A percentile compares a stretch with the other conserved stretches of the same genome.
These are phyloP conservation scores for Tolmerus cingulatus DNA, from an alignment of 2,888 invertebrate genomes.

Conservation along the genomic window DNA sequence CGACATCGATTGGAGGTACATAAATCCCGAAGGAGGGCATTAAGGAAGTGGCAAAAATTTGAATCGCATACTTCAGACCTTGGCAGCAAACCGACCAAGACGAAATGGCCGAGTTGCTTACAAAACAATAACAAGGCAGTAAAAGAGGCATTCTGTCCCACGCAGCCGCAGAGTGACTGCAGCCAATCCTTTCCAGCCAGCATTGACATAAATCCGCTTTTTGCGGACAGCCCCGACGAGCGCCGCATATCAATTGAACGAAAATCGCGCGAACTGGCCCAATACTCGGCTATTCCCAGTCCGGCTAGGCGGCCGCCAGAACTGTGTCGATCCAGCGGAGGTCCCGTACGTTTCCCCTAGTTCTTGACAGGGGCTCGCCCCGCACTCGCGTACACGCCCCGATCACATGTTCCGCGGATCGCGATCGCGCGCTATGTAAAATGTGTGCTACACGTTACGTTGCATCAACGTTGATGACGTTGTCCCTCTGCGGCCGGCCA, in stretches of 20 bases:
- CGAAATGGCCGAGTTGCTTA: background rate
- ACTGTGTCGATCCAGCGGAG: conserved; percentile 27
- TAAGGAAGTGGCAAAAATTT: background rate
- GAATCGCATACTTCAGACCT: background rate
- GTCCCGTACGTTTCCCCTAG: conserved; percentile 31
- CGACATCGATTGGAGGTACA: background rate
- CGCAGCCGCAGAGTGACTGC: background rate
- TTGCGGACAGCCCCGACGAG: background rate
- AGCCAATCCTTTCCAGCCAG: conserved; percentile 35
- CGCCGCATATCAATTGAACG: conserved; percentile 13
- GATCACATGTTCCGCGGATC: background rate
- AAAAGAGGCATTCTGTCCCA: background rate
- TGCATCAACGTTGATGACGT: conserved; percentile 19
- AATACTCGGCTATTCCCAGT: background rate
- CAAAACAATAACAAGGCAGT: background rate
- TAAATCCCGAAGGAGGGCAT: background rate
- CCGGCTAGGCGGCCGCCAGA: background rate
- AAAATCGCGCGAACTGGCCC: conserved; percentile 6
- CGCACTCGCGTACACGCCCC: background rate
- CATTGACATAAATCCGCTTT: conserved; percentile 49
- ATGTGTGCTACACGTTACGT: conserved; percentile 35
- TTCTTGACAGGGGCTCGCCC: background rate
- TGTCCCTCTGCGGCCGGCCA: background rate
- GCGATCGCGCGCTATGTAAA: background rate
- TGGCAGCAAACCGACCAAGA: background rate